Percentiles rank a stretch among this genome's conserved stretches.
Conservation (phyloP, 2,797 vertebrate genomes). For the Otolemur crassicaudatus region DNA sequence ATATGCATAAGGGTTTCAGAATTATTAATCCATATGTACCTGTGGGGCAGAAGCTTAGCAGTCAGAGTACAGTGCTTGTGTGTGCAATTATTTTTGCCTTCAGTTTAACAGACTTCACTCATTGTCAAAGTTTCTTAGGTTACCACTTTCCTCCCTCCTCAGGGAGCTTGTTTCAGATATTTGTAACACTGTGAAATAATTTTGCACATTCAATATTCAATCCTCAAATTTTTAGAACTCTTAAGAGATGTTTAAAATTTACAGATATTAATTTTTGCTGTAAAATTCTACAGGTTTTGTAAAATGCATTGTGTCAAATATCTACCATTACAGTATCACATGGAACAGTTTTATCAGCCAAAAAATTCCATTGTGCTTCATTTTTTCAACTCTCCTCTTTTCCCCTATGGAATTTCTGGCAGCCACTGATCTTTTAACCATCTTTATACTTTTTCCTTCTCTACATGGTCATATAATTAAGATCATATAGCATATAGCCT, state of each 20-base stretch:
- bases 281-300: background rate
- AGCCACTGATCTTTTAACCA: background rate
- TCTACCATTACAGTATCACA: background rate
- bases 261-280: background rate
- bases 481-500: background rate
- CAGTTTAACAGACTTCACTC: background rate
- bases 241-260: background rate
- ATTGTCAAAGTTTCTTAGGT: background rate
- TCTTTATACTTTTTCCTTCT: background rate
- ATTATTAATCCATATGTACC: background rate
- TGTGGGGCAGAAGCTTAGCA: background rate
- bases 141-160: background rate
- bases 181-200: background rate
- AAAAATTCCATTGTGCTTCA: background rate
- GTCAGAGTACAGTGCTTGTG: background rate
- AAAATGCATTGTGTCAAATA: background rate
- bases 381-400: background rate
- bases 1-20: background rate
- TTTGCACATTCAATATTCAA: background rate
- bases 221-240: background rate
- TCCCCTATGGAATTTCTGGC: background rate
- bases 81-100: background rate
- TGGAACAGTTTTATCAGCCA: background rate
- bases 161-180: background rate
- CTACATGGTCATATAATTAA: background rate